Base-by-base conservation (phyloP, 2,797 vertebrate genomes). In the Apogon hyalosoma region DNA sequence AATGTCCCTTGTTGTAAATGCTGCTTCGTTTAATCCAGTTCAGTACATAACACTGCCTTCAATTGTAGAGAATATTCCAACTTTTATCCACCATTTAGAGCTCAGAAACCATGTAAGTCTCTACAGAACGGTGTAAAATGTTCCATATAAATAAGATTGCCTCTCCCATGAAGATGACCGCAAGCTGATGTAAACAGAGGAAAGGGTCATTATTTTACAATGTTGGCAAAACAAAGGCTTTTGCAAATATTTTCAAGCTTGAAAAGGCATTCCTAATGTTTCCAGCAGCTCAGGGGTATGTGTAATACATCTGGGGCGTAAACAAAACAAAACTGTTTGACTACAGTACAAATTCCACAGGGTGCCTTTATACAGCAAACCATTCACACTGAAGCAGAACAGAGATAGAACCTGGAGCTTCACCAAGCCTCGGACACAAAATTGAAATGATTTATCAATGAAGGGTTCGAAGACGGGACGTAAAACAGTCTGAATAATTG, bases 301-400 rank as follows among this genome's bases (percentile, higher is more conserved):
- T 42, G 24, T 33, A 21, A 11, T 67, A 50, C 52, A 56, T 63
- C 59, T 42, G 11, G 18, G 52, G 50, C 36, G 63, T 67, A 75
- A 63, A 76, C 42, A 67, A 64, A 59, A 65, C 50, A 52, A 40
- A 53, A 63, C 45, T 18, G 46, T 65, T 64, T 63, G 55, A 71
- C 76, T 62, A 41, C 33, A 36, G 19, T 21, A 36, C 33, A 55
- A 65, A 42, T 57, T 63, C 39, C 9, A 50, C n/a, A 38, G 41
- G 58, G 47, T 33, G 47, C 19, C 50, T 64, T 49, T 24, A 46
- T 1, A 33, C 65, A 51, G 28, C 15, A 41, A 80, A 52, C 51
- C 41, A 47, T 8, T 6, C 11, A 2, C 12, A 50, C 46, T 67
- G 15, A 60, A 56, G 39, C 10, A 6, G 59, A 14, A 12, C n/a